Conservation (phyloP, 2,888 invertebrate genomes). For the Ethmia dodecea region DNA sequence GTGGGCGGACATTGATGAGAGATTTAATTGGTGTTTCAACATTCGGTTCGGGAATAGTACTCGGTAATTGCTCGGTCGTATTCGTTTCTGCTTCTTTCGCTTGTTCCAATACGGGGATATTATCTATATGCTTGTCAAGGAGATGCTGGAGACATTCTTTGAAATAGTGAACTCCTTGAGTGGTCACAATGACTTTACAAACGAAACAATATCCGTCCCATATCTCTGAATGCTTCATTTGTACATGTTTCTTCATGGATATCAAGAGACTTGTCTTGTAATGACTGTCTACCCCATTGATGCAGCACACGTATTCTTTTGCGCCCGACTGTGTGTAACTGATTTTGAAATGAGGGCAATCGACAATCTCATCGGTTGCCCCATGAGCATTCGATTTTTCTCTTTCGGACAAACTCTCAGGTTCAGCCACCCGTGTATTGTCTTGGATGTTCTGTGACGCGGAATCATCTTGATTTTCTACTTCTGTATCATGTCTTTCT, state of each 20-base stretch:
- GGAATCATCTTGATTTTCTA: constrained; percentile 19
- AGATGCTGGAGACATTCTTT: constrained; percentile 62
- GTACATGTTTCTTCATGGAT: constrained; percentile 65
- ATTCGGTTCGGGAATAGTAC: constrained; percentile 1
- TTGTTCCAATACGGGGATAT: constrained; percentile 49
- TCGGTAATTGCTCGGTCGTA: constrained; percentile 3
- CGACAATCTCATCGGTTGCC: constrained; percentile 27
- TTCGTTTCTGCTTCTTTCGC: constrained; percentile 16
- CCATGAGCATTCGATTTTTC: not conserved
- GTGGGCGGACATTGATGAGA: constrained; percentile 57
- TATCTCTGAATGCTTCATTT: constrained; percentile 50
- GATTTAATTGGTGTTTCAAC: constrained; percentile 22
- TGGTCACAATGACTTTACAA: constrained; percentile 65
- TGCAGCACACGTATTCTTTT: constrained; percentile 62
- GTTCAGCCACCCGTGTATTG: too few species aligned
- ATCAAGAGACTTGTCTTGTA: constrained; percentile 58
- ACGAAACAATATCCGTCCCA: constrained; percentile 78
- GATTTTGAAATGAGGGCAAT: constrained; percentile 56
- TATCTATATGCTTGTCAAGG: constrained; percentile 57
- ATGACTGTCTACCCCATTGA: constrained; percentile 49
- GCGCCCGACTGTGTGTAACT: constrained; percentile 36
- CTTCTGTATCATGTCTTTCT: constrained; percentile 15
- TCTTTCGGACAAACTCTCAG: too few species aligned
- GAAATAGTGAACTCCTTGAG: constrained; percentile 49
- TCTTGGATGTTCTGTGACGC: constrained; percentile 10